Evolutionary conservation across 2,888 invertebrate species (phyloP), one percentile per base, ranked within the genome.

Genomic region (Odontomyia ornata): DNA sequence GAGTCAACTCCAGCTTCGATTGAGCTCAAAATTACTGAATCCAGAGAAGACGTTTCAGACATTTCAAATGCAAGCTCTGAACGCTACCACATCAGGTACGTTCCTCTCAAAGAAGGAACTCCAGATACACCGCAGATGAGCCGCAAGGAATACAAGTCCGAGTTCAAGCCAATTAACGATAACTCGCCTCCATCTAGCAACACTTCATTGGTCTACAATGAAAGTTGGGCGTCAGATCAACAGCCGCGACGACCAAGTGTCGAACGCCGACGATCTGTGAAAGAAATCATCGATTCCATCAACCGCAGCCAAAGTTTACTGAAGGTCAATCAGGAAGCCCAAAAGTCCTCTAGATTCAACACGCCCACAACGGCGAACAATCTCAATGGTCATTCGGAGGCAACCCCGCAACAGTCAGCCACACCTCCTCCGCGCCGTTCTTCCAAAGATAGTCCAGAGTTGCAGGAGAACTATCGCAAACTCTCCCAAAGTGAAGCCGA

Each of bases 241-340:
- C 18, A 36, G n/a, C 43, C 76, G 43, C 28, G 56, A 72, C 9
- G 43, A 3, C 21, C 77, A 73, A 47, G 30, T 64, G 21, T 62
- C 75, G 78, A 78, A 64, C 73, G 80, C 13, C 77, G 80, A 30
- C 78, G 80, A 30, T 81, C 82, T 1, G 82, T 82, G 36, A 80
- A 80, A 65, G 82, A 82, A 75, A 86, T 86, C 25, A 87, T 87
- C 73, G 87, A 86, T 76, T 86, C 87, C 9, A 87, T 87, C 9
- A 87, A 86, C 80, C 82, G 85, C 56, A 86, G 83, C 79, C 86
- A 87, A 80, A 81, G 82, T 71, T 78, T 86, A 13, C 81, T 87
- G 25, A 84, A 84, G 77, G 84, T 85, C 21, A 84, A 84, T 67
- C 81, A 80, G 62, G 79, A 80, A 25, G 62, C 79, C 25, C 46